Evolutionary conservation across 1,140 invertebrate genomes (phyloP).

Genomic region (Copidosoma floridanum): DNA sequence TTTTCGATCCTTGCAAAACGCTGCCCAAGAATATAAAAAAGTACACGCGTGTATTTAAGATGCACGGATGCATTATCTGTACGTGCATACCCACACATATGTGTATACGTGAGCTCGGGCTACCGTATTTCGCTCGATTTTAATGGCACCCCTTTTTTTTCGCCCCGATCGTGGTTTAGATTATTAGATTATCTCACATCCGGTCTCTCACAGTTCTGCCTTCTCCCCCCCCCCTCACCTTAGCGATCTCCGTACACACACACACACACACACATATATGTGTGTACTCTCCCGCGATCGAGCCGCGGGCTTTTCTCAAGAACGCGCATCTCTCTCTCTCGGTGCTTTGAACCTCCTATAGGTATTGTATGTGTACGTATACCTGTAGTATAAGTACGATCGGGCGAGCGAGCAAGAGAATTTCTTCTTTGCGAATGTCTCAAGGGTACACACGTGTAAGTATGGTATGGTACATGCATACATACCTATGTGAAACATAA

Average conservation of each 20-base stretch:
- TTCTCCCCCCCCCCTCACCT: too few relatives aligned
- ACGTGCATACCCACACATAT: background rate
- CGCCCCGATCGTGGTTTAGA: constrained; percentile 24
- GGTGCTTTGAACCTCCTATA: too few relatives aligned
- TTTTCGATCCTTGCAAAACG: too few relatives aligned
- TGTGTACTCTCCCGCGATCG: too few relatives aligned
- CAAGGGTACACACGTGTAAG: background rate
- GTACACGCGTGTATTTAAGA: too few relatives aligned
- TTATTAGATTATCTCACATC: constrained; percentile 24
- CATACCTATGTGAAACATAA: too few relatives aligned
- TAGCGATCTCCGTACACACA: too few relatives aligned
- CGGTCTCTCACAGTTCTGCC: constrained; percentile 9
- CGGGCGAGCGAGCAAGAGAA: background rate
- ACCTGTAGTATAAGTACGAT: background rate
- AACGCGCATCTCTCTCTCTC: background rate
- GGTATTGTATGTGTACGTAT: too few relatives aligned
- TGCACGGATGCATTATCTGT: background rate
- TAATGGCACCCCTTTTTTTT: constrained; percentile 14
- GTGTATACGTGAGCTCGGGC: background rate
- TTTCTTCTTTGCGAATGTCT: background rate
- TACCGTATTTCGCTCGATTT: constrained; percentile 9
- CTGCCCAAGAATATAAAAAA: too few relatives aligned
- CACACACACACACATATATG: too few relatives aligned
- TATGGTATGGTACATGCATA: background rate
- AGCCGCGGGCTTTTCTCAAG: background rate